Base-by-base conservation (phyloP, 2,113 vertebrate species). In the Catharus fuscescens region DNA sequence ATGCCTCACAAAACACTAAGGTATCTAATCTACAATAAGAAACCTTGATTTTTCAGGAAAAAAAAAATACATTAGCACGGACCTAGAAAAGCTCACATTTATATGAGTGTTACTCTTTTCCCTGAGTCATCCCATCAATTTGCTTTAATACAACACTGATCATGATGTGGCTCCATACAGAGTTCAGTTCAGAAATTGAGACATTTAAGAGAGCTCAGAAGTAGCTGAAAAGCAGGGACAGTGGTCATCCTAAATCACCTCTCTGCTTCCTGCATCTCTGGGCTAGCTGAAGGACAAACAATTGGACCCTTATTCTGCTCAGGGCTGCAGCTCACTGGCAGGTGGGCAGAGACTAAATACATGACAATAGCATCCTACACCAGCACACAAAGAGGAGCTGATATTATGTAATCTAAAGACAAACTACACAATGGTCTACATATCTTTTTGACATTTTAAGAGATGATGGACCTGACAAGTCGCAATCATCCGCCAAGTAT, bases 61-160 rank as follows among this genome's bases (percentile, higher is more conserved):
- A n/a, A 76, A 61, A 45, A 48, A 60, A 28, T 3, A 54, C 19
- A 64, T 52, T 45, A 82, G 54, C 42, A 50, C 47, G 76, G 80
- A 59, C 38, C 42, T 71, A 29, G 71, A 69, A 81, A 66, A 88
- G 40, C 36, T 92, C 31, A 65, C 40, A 89, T 11, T 79, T 69
- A n/a, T 32, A 72, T 9, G 8, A 78, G 42, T 3, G 4, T 60
- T 88, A 52, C n/a, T 80, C 18, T 90, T 90, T 95, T 77, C 71
- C 90, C 88, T 76, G 85, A 94, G 88, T 95, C 96, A 97, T 92
- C 14, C 67, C 83, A 87, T 29, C 73, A 76, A 59, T 85, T 72
- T 56, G 69, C 80, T 86, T 76, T 50, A 91, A 76, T 61, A 76
- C 9, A 6, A 80, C 4, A 4, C 54, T 52, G 59, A 77, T 77